Conservation (phyloP, 2,797 vertebrate species). For the Rousettus madagascariensis region DNA sequence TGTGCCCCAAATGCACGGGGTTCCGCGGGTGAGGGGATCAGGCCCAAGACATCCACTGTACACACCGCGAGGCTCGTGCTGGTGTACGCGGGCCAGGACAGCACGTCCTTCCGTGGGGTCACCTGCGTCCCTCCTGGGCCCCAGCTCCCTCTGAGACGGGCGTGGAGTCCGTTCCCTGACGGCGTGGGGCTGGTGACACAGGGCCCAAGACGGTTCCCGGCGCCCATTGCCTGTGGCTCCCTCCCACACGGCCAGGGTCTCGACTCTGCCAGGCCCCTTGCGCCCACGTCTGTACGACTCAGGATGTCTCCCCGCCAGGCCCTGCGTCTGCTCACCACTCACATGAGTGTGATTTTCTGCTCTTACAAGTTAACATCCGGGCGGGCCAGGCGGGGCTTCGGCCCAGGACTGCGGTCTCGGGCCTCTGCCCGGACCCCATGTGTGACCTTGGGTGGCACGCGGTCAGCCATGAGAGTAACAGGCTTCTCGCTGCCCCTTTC, state of each 20-base stretch:
- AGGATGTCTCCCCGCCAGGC: too few species aligned
- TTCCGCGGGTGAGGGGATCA: too few species aligned
- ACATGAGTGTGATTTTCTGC: fast-evolving
- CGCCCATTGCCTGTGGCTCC: fast-evolving
- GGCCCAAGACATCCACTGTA: too few species aligned
- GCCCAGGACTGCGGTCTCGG: too few species aligned
- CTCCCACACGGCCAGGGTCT: fast-evolving
- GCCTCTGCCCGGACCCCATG: too few species aligned
- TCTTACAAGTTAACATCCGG: fast-evolving
- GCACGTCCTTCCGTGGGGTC: fast-evolving
- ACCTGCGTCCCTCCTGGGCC: fast-evolving
- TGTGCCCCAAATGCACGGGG: too few species aligned
- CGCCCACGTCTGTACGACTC: not conserved
- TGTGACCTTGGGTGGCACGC: not conserved
- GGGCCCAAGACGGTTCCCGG: too few species aligned
- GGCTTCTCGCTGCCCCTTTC: constrained; percentile 63
- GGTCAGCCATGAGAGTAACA: not conserved
- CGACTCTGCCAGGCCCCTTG: fast-evolving
- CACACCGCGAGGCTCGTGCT: too few species aligned
- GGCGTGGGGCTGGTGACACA: fast-evolving
- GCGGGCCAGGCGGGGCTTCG: not conserved
- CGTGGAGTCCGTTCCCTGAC: fast-evolving
- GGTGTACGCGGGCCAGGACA: too few species aligned
- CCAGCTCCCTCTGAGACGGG: fast-evolving
- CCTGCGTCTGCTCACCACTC: not conserved